Evolutionary conservation across 2,113 vertebrate species (phyloP).

Genomic region (Myrmecobius fasciatus): DNA sequence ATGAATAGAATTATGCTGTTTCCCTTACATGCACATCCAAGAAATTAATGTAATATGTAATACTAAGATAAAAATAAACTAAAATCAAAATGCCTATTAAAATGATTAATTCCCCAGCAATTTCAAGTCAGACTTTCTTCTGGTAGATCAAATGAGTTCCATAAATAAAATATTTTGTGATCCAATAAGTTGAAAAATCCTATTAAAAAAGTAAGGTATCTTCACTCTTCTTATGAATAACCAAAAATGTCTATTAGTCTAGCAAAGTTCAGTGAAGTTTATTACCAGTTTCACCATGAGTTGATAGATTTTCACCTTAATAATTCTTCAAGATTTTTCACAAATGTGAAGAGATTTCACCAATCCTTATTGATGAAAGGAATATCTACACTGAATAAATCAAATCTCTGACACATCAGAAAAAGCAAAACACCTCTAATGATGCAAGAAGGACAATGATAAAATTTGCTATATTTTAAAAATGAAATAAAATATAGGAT

Average conservation of each 20-base stretch:
- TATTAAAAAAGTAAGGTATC: background rate
- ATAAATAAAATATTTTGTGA: constrained; percentile 10
- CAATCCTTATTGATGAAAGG: background rate
- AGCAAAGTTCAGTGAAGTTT: background rate
- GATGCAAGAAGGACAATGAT: background rate
- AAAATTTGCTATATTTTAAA: background rate
- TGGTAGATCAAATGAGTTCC: background rate
- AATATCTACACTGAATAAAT: background rate
- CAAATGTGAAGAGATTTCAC: background rate
- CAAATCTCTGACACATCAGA: background rate
- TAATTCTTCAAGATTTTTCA: background rate
- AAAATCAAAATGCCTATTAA: constrained; percentile 24
- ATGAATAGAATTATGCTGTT: background rate
- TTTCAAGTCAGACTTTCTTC: constrained; percentile 15
- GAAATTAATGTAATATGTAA: constrained; percentile 16
- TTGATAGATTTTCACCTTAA: background rate
- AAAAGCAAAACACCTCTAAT: background rate
- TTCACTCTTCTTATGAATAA: background rate
- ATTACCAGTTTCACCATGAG: background rate
- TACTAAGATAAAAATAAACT: constrained; percentile 6
- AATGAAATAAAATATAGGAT: background rate
- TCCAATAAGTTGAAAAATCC: background rate
- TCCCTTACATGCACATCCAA: background rate
- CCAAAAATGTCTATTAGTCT: background rate
- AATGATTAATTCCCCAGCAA: constrained; percentile 13